Percentiles rank a stretch among this genome's conserved stretches.
phyloP scores from a whole-genome alignment of 2,888 invertebrate species.

The Frankliniella fusca region DNA sequence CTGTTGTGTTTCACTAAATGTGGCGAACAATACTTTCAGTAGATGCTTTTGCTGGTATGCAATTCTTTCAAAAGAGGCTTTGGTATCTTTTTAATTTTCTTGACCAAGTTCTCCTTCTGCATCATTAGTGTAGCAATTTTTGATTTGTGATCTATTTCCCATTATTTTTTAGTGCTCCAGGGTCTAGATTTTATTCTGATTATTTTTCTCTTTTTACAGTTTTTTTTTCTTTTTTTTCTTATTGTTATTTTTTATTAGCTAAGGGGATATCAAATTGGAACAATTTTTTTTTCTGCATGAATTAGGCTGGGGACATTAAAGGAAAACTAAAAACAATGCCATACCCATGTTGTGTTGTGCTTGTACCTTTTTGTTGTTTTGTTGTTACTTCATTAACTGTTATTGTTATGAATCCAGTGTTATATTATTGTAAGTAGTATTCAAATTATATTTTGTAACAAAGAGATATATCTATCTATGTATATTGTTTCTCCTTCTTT shows the following conservation, averaged over 20 bases:
- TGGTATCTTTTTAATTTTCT: too few species aligned
- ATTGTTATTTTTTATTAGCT: background rate
- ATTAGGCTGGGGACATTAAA: too few species aligned
- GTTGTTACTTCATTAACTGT: background rate
- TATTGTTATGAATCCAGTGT: background rate
- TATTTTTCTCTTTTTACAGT: background rate
- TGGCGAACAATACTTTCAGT: too few species aligned
- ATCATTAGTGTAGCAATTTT: too few species aligned
- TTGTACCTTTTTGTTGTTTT: too few species aligned
- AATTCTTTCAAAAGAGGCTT: too few species aligned
- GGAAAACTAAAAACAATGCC: too few species aligned
- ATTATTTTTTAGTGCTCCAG: background rate
- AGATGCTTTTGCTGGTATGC: too few species aligned
- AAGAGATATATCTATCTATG: background rate
- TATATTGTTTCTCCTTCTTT: background rate
- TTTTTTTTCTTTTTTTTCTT: background rate
- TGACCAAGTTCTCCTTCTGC: too few species aligned
- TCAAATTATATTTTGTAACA: background rate
- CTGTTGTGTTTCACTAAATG: background rate
- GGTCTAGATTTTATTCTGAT: background rate
- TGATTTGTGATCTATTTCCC: too few species aligned
- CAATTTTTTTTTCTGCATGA: background rate
- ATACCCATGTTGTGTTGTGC: too few species aligned
- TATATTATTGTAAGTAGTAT: background rate
- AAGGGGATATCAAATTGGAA: background rate